Evolutionary conservation across 2,797 vertebrate genomes (phyloP).

Genomic region (Danionella dracula): DNA sequence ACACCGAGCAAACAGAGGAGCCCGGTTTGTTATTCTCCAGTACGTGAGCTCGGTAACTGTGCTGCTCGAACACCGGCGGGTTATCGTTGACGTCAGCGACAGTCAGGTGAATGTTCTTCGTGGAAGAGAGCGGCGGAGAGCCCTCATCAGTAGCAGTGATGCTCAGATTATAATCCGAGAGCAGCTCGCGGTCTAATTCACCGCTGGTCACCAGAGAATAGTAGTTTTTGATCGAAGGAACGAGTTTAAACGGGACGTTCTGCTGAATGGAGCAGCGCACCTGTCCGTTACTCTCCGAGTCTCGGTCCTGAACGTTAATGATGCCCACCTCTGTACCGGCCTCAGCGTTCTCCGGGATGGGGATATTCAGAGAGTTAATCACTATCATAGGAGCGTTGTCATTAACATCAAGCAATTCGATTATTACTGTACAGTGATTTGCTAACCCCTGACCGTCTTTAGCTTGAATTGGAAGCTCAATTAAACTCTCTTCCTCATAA

Average conservation of each 20-base stretch:
- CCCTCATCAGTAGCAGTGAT: slow-evolving; percentile 44
- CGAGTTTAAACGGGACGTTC: slow-evolving; percentile 38
- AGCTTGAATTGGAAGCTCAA: slow-evolving; percentile 57
- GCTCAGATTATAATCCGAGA: slow-evolving; percentile 49
- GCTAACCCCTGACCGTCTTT: slow-evolving; percentile 56
- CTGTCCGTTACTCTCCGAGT: slow-evolving; percentile 40
- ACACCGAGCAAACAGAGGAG: slow-evolving; percentile 50
- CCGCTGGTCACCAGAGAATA: slow-evolving; percentile 7
- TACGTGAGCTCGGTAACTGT: slow-evolving; percentile 44
- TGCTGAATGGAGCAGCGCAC: slow-evolving; percentile 33
- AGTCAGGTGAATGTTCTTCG: slow-evolving; percentile 16
- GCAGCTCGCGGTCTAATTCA: slow-evolving; percentile 28
- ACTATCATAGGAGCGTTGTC: neutral
- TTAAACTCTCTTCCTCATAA: slow-evolving; percentile 49
- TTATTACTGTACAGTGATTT: neutral
- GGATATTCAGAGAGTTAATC: neutral
- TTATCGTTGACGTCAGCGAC: slow-evolving; percentile 32
- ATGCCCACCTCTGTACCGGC: slow-evolving; percentile 4
- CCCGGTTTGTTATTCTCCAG: slow-evolving; percentile 52
- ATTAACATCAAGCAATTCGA: neutral
- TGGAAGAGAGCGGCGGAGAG: slow-evolving; percentile 43
- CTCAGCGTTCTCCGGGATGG: neutral
- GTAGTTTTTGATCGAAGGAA: slow-evolving; percentile 36
- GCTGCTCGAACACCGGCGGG: slow-evolving; percentile 34
- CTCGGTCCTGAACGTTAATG: slow-evolving; percentile 45